Base-by-base conservation (phyloP, 1,140 invertebrate genomes). In the Trichonephila clavata region DNA sequence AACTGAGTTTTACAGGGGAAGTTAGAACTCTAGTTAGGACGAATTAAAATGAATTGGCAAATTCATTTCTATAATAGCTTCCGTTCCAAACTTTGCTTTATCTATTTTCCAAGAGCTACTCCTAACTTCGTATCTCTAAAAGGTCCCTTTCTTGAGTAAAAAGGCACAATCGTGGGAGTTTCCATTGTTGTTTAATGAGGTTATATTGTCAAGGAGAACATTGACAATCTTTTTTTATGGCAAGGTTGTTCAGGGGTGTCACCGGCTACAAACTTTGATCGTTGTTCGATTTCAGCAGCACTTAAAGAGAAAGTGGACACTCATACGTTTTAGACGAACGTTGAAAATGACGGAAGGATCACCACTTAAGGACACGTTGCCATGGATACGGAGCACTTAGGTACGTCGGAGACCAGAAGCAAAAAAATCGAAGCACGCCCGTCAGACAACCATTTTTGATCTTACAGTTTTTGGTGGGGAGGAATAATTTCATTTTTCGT, bases 271-370 rank as follows among this genome's bases (percentile, higher is more conserved):
- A 83, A 83, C 81, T 83, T 83, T 83, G 50, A 83, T 83, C 81
- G 24, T 43, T 57, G 43, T 59, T 83, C 81, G 39, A 83, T 59
- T 83, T 57, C 50, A 21, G 81, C 7, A 57, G 43, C 81, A 83
- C 81, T 77, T 77, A 77, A 77, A 50, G 43, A 20, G 20, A 83
- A 83, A 83, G 81, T 83, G 43, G 81, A 83, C 81, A 83, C 71
- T 77, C 71, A 77, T 83, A 50, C 43, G 39, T 59, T 83, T 83
- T 20, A n/a, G 43, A 83, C 50, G 81, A n/a, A 77, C 13, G 71
- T 77, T 77, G 71, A 77, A 77, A 77, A 39, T 77, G 71, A 77
- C 27, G 71, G 71, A 77, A 39, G 71, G 43, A 83, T 83, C 81
- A 59, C 81, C 43, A 83, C 81, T 83, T 83, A 83, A 83, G 43